Percentiles rank a stretch among this genome's conserved stretches.
Conservation (phyloP, 2,797 vertebrate species). For the Meriones psammophilus region DNA sequence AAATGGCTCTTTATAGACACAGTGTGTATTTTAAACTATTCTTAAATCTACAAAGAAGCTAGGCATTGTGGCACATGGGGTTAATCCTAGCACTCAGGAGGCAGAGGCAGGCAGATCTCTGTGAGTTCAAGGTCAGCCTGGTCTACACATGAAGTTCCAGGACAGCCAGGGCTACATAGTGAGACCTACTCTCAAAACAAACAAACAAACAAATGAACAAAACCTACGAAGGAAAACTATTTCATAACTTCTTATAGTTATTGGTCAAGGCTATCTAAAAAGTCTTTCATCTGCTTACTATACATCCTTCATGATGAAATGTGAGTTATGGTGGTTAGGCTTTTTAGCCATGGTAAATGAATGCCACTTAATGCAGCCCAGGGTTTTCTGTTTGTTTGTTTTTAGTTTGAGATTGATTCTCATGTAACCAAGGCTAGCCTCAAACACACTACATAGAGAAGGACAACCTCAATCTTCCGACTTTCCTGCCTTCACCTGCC, state of each 20-base stretch:
- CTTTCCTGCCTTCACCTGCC: background rate
- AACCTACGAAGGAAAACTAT: background rate
- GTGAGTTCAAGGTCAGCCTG: background rate
- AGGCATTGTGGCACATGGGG: no score
- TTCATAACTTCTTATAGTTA: background rate
- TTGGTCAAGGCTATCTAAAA: background rate
- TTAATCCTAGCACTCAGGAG: background rate
- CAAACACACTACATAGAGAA: background rate
- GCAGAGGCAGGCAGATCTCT: background rate
- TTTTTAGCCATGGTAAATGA: background rate
- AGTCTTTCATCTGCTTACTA: background rate
- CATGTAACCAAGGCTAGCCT: background rate
- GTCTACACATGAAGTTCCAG: background rate
- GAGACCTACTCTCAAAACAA: background rate
- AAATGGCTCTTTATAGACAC: background rate
- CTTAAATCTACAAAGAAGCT: background rate
- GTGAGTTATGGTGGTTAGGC: background rate
- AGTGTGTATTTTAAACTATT: background rate
- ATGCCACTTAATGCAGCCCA: background rate
- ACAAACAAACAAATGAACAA: background rate
- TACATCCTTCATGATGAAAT: background rate
- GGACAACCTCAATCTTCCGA: background rate
- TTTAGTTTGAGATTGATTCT: background rate
- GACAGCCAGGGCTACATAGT: background rate
- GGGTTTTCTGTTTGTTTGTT: background rate